Percentiles rank a stretch among this genome's conserved stretches.
phyloP scores from a whole-genome alignment of 2,888 invertebrate species.

The Cheilosia impressa region DNA sequence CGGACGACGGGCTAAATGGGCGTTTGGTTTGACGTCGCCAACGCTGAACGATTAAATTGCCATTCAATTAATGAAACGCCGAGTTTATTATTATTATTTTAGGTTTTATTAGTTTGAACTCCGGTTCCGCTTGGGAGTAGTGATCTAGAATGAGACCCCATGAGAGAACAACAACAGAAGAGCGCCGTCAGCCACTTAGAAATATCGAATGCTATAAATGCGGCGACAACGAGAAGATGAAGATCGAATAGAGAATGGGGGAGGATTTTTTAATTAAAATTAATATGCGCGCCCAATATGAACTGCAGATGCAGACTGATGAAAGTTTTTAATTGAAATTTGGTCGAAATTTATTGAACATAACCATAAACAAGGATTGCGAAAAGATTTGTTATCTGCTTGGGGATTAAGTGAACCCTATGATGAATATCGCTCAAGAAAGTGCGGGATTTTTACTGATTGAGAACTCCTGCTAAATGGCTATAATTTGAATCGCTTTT shows the following conservation, averaged over 20 bases:
- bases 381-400: conserved; percentile 12
- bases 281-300: conserved; percentile 37
- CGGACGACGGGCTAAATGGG: conserved; percentile 33
- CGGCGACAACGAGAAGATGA: background rate
- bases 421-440: no score
- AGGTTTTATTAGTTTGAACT: conserved; percentile 50
- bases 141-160: conserved; percentile 9
- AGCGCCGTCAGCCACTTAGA: conserved; percentile 24
- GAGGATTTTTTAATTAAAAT: conserved; percentile 71
- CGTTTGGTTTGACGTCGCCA: conserved; percentile 61
- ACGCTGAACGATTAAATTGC: conserved; percentile 71
- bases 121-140: conserved; percentile 45
- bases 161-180: no score
- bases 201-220: conserved; percentile 38
- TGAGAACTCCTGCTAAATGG: no score
- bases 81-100: conserved; percentile 13
- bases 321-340: conserved; percentile 54
- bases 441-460: no score
- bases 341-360: conserved; percentile 56
- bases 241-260: conserved; percentile 42
- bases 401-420: background rate
- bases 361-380: background rate
- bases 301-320: conserved; percentile 42
- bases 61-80: conserved; percentile 61
- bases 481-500: no score